Evolutionary conservation across 2,113 vertebrate genomes (phyloP).

Genomic region (Excalfactoria chinensis): DNA sequence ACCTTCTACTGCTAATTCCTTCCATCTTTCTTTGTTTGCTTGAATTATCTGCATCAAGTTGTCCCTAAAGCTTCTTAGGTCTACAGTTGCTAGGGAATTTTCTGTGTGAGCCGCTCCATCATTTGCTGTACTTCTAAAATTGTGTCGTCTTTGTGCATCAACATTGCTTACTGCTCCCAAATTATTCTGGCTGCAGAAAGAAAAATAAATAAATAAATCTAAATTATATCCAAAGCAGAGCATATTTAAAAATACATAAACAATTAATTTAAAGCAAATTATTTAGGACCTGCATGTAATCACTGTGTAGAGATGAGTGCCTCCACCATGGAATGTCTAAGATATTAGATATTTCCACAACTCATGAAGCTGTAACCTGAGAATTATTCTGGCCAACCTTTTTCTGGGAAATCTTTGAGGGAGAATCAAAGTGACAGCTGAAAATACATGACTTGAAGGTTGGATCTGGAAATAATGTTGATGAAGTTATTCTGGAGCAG

Average conservation of each 20-base stretch:
- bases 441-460: not conserved
- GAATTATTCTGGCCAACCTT: not conserved
- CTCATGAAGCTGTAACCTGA: not conserved
- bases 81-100: conserved; percentile 88
- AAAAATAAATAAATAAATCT: not conserved
- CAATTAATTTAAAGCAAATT: not conserved
- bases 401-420: not conserved
- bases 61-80: conserved; percentile 85
- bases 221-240: not conserved
- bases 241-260: not conserved
- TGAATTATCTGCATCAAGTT: conserved; percentile 89
- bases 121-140: conserved; percentile 72
- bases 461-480: not conserved
- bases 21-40: conserved; percentile 95
- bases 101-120: conserved; percentile 77
- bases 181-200: conserved; percentile 52
- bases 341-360: not conserved
- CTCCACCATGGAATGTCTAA: not conserved
- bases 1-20: conserved; percentile 92
- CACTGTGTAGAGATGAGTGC: not conserved
- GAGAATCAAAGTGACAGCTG: not conserved
- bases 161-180: conserved; percentile 40
- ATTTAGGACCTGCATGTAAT: not conserved
- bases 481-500: not conserved
- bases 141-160: conserved; percentile 78